phyloP scores from a whole-genome alignment of 2,797 vertebrate genomes.

The Eutrigla gurnardus region DNA sequence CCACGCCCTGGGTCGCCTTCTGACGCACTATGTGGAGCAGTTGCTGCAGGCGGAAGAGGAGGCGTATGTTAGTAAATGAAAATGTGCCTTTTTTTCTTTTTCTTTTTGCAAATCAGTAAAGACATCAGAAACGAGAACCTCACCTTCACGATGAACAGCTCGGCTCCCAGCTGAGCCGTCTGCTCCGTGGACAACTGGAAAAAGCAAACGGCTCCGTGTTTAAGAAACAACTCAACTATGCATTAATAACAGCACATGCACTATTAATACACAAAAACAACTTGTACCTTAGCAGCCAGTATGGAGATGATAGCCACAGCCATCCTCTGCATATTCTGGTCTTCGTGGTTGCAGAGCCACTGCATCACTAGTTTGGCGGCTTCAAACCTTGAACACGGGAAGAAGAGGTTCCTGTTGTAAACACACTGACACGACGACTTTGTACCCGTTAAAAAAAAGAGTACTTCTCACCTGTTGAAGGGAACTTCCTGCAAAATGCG shows the following conservation, averaged over 20 bases:
- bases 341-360: conserved; percentile 99
- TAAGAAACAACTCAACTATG: background rate
- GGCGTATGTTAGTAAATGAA: background rate
- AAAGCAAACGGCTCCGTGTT: conserved; percentile 1
- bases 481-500: conserved; percentile 98
- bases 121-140: conserved; percentile 22
- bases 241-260: background rate
- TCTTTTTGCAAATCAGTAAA: conserved; percentile 6
- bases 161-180: conserved; percentile 96
- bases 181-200: conserved; percentile 96
- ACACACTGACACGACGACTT: background rate
- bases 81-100: background rate
- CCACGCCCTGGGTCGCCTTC: conserved; percentile 94
- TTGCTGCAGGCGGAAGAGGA: conserved; percentile 84
- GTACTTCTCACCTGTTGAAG: conserved; percentile 91
- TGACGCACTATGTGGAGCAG: conserved; percentile 98
- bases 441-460: no score
- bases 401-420: background rate
- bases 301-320: conserved; percentile 99
- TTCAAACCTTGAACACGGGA: conserved; percentile 88
- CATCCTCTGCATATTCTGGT: conserved; percentile 99
- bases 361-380: conserved; percentile 99
- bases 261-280: background rate
- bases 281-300: conserved; percentile 95
- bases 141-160: conserved; percentile 98